Evolutionary conservation across 2,888 invertebrate genomes (phyloP).

Genomic region (Sminthurides aquaticus): DNA sequence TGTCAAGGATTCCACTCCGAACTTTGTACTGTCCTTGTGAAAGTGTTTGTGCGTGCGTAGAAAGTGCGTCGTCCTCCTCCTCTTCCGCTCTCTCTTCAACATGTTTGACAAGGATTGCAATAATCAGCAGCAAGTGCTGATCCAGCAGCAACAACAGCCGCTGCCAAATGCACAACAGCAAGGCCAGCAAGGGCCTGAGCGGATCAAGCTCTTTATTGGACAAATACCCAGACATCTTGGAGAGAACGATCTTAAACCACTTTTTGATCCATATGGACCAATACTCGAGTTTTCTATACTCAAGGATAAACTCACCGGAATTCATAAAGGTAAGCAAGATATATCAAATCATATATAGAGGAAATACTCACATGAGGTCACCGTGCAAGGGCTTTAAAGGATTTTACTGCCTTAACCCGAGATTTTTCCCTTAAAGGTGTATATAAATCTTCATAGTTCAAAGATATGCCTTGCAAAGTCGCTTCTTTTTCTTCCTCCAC

Average conservation of each 20-base stretch:
- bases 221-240: conserved; percentile 62
- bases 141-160: conserved; percentile 12
- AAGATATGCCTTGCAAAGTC: no score
- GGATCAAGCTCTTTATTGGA: conserved; percentile 79
- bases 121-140: conserved; percentile 3
- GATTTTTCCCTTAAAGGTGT: no score
- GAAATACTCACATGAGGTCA: no score
- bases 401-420: no score
- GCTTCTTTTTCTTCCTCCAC: no score
- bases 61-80: background rate
- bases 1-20: no score
- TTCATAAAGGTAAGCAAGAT: conserved; percentile 88
- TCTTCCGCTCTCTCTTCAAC: no score
- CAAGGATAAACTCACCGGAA: conserved; percentile 89
- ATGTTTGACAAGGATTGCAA: conserved; percentile 29
- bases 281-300: conserved; percentile 73
- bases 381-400: no score
- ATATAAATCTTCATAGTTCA: no score
- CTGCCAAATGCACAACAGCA: conserved; percentile 13
- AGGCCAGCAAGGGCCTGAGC: conserved; percentile 17
- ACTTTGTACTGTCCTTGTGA: no score
- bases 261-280: conserved; percentile 39
- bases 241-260: conserved; percentile 31
- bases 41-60: background rate
- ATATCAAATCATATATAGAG: background rate